These are phyloP conservation scores for Sylvia atricapilla DNA, from an alignment of 2,113 vertebrate species.

Conservation along the genomic window DNA sequence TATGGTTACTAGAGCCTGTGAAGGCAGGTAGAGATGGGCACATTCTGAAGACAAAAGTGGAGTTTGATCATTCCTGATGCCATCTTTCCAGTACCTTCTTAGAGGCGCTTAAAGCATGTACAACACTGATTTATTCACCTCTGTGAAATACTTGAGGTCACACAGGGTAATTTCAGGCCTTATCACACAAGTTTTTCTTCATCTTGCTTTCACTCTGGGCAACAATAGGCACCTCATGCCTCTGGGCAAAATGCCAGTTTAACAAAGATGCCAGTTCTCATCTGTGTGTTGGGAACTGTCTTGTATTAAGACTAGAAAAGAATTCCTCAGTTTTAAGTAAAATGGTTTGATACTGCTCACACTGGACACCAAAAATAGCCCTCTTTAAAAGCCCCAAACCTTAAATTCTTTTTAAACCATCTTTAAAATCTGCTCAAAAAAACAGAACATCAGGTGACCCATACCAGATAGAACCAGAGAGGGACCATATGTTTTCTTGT, in stretches of 20 bases:
- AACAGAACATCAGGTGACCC: neutral
- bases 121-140: neutral
- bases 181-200: neutral
- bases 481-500: constrained; percentile 6
- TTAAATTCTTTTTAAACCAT: neutral
- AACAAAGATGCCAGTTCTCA: neutral
- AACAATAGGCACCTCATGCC: neutral
- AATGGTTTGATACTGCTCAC: neutral
- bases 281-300: neutral
- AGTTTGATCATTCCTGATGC: neutral
- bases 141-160: neutral
- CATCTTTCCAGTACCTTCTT: neutral
- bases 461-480: neutral
- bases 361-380: neutral
- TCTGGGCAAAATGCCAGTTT: neutral
- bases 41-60: neutral
- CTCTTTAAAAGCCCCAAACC: neutral
- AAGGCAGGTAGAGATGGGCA: neutral
- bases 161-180: neutral
- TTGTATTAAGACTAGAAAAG: neutral
- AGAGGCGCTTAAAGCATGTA: neutral
- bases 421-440: constrained; percentile 2
- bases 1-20: neutral
- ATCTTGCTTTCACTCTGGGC: neutral
- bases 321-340: neutral